Evolutionary conservation across 2,113 vertebrate species (phyloP).

Genomic region (Psittacula cyanocephala): DNA sequence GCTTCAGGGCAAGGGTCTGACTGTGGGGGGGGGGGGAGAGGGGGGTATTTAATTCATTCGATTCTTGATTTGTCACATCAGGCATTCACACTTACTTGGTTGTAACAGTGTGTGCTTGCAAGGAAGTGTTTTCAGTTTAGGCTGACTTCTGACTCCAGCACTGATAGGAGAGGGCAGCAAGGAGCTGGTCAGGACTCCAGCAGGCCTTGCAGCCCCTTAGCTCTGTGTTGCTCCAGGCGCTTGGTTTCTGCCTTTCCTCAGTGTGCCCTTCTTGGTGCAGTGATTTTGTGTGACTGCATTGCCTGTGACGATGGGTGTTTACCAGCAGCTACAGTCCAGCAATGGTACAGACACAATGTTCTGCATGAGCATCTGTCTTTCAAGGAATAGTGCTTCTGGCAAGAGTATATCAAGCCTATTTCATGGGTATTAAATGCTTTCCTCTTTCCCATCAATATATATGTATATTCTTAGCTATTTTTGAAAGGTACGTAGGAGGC

Average conservation of each 20-base stretch:
- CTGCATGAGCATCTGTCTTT: neutral
- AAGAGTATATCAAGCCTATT: neutral
- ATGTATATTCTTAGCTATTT: neutral
- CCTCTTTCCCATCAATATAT: neutral
- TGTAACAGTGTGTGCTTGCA: neutral
- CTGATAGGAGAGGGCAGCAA: neutral
- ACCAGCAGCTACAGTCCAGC: neutral
- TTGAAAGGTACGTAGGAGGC: neutral
- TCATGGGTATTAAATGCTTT: neutral
- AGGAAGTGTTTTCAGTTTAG: neutral
- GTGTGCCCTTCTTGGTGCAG: fast-evolving
- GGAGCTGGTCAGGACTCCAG: neutral
- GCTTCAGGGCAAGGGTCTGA: neutral
- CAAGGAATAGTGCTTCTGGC: neutral
- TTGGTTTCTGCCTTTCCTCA: neutral
- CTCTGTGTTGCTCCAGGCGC: neutral
- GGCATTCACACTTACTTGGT: fast-evolving
- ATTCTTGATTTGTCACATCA: neutral
- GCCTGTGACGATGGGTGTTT: neutral
- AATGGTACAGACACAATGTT: neutral
- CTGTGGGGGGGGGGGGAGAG: neutral
- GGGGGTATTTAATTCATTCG: neutral
- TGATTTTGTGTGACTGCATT: fast-evolving
- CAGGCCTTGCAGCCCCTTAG: neutral
- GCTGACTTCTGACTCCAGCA: neutral